Percentiles rank a stretch among this genome's conserved stretches.
phyloP scores from a whole-genome alignment of 2,113 vertebrate species.

The Thamnophis sirtalis region DNA sequence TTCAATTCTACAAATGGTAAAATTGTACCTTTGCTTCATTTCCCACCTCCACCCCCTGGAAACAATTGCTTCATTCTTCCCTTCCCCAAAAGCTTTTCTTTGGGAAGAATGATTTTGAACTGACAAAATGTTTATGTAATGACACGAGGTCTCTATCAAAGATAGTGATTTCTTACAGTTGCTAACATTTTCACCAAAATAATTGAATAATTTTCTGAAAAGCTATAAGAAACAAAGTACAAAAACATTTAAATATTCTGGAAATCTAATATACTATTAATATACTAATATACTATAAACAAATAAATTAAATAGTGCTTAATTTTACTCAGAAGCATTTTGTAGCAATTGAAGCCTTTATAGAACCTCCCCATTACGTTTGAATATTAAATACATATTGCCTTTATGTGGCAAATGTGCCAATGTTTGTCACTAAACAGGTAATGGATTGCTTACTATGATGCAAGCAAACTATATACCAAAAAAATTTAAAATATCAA shows the following conservation, averaged over 20 bases:
- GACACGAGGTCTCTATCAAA: background rate
- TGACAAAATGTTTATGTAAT: background rate
- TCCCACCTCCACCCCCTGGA: no score
- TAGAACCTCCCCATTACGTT: background rate
- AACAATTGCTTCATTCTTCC: background rate
- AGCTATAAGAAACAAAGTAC: background rate
- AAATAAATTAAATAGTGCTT: background rate
- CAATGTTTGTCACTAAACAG: conserved; percentile 25
- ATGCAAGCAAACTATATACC: conserved; percentile 48
- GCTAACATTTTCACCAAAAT: background rate
- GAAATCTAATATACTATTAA: background rate
- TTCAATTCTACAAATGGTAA: background rate
- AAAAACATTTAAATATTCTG: background rate
- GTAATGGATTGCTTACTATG: conserved; percentile 42
- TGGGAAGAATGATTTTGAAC: background rate
- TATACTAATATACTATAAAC: background rate
- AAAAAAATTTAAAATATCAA: conserved; percentile 35
- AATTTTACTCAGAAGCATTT: background rate
- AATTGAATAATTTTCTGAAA: background rate
- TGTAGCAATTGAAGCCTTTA: background rate
- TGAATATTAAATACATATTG: background rate
- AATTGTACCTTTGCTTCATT: background rate
- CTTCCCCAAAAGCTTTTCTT: background rate
- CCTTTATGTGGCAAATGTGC: background rate
- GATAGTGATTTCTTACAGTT: background rate